Conservation (phyloP, 2,888 invertebrate genomes). For the Anaspis maculata region DNA sequence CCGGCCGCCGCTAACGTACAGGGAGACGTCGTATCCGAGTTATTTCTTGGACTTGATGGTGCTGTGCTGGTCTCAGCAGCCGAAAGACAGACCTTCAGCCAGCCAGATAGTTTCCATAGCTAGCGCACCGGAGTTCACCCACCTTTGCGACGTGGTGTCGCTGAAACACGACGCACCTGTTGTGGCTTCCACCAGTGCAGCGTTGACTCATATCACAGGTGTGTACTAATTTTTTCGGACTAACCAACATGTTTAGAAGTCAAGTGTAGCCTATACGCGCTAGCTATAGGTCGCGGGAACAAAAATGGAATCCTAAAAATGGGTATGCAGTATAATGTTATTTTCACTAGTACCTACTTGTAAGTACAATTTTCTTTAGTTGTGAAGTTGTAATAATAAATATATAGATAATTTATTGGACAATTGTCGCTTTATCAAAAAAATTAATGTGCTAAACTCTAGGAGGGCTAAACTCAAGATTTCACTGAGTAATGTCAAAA, state of each 20-base stretch:
- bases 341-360: no score
- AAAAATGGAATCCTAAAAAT: no score
- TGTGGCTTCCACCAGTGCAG: slow-evolving; percentile 51
- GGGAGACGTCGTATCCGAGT: slow-evolving; percentile 78
- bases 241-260: neutral
- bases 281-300: no score
- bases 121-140: slow-evolving; percentile 88
- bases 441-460: no score
- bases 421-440: no score
- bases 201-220: slow-evolving; percentile 45
- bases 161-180: slow-evolving; percentile 61
- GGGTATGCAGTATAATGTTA: no score
- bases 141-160: slow-evolving; percentile 70
- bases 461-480: no score
- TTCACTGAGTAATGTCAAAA: no score
- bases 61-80: slow-evolving; percentile 87
- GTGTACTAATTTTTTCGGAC: slow-evolving; percentile 5
- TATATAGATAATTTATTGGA: no score
- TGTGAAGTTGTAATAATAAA: neutral
- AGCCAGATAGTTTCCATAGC: slow-evolving; percentile 90
- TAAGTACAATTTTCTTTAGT: no score
- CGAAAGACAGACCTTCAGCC: slow-evolving; percentile 82
- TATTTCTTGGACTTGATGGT: slow-evolving; percentile 93
- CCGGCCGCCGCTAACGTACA: slow-evolving; percentile 76
- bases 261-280: no score